Base-by-base conservation (phyloP, 1,140 invertebrate species). In the Penaeus japonicus region DNA sequence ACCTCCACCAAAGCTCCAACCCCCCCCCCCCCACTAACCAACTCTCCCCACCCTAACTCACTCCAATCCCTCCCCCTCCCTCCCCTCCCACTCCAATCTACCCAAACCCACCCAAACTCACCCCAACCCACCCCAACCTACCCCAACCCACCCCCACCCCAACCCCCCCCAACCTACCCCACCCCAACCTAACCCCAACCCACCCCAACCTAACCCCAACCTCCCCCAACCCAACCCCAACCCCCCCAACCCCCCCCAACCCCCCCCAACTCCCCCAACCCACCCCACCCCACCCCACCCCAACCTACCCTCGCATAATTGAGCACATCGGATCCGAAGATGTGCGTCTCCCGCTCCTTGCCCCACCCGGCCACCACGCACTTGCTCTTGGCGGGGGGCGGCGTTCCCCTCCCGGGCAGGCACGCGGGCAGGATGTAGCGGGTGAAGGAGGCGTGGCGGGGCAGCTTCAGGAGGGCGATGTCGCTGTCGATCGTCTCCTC, bases 401-500 rank as follows among this genome's bases (percentile, higher is more conserved):
- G 92, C 91, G 93, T 92, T 30, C 92, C 92, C 75, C 92, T 91
- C 96, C 96, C 73, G 96, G 92, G 92, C 96, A 97, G 10, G 94
- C 94, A 90, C 15, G 87, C 89, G 22, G 55, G 53, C 91, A 85
- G 94, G 88, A 89, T 92, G 32, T 91, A 91, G 20, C 86, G 90
- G 30, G 77, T 70, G 62, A 84, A 92, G 30, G 91, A 92, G 0
- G 96, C 93, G 0, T 94, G 91, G 65, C 93, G 92, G 39, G 95
- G 95, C 35, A 96, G 92, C 92, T 95, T 93, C 20, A 99, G 92
- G 75, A 99, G 92, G 4, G 97, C 98, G 35, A 99, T 95, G 92
- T 99, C 98, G 92, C 97, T 98, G 91, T 98, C 96, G 53, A 98
- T 97, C 0, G 96, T 98, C 85, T 96, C 95, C 30, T 95, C 94